A percentile compares a stretch with the other conserved stretches of the same genome.
Evolutionary conservation across 2,113 vertebrate genomes (phyloP).

Genomic region (Ceyx melanurus): DNA sequence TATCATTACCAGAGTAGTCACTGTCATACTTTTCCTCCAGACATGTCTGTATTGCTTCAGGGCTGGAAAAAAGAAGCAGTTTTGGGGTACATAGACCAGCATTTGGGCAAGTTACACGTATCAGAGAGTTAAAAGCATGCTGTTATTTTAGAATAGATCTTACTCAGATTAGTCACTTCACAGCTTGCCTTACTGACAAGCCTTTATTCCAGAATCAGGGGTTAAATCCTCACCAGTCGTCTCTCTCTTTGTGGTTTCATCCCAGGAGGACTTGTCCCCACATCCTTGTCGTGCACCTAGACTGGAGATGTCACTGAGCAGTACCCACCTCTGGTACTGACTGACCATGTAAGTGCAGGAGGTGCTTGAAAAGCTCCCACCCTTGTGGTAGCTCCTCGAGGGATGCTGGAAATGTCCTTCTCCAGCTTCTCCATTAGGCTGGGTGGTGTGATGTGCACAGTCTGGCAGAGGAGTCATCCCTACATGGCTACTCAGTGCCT

Average conservation of each 20-base stretch:
- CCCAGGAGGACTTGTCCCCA: rapidly evolving
- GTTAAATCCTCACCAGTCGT: neutral
- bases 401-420: rapidly evolving
- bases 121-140: neutral
- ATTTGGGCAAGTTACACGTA: neutral
- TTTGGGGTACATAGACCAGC: neutral
- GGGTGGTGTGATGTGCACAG: neutral
- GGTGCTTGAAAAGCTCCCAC: neutral
- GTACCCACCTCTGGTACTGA: neutral
- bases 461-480: neutral
- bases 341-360: neutral
- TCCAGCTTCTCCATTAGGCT: neutral
- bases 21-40: neutral
- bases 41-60: neutral
- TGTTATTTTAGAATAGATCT: neutral
- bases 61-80: neutral
- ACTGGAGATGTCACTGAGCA: neutral
- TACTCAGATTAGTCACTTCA: neutral
- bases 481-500: neutral
- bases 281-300: neutral
- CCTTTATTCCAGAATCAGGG: neutral
- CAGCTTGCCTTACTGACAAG: neutral
- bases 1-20: neutral
- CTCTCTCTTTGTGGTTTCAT: neutral
- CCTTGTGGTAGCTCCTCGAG: neutral